Conservation (phyloP, 2,113 vertebrate genomes). For the Mastomys natalensis region DNA sequence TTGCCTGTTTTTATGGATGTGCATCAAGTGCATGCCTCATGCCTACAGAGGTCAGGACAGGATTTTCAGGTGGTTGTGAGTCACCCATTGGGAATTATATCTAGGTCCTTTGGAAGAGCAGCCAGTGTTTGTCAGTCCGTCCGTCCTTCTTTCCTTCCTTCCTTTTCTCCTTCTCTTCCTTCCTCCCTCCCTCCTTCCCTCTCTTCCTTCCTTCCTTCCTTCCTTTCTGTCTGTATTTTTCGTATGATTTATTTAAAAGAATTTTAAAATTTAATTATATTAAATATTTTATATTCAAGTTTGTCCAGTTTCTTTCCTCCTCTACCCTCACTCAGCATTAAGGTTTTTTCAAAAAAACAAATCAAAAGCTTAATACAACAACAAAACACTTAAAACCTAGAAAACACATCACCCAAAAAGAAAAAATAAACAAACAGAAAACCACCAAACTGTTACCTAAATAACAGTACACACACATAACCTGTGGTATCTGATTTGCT, state of each 20-base stretch:
- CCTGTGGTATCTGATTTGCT: background rate
- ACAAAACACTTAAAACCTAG: background rate
- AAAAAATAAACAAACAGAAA: background rate
- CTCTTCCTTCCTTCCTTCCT: background rate
- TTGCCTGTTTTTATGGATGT: background rate
- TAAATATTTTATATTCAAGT: background rate
- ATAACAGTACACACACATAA: background rate
- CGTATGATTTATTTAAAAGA: background rate
- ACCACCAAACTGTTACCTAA: background rate
- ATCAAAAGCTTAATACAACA: background rate
- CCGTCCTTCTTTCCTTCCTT: background rate
- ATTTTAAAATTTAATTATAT: background rate
- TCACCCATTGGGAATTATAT: background rate
- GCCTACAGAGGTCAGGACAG: background rate
- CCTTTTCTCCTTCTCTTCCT: background rate
- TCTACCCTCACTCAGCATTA: background rate
- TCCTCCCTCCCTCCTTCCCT: background rate
- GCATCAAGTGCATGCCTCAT: background rate
- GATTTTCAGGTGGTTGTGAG: background rate
- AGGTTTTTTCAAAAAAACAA: background rate
- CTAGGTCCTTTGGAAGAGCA: background rate
- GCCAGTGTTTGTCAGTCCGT: background rate
- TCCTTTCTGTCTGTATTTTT: background rate
- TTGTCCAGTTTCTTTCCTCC: background rate
- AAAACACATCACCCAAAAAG: background rate